These are phyloP conservation scores for Syrmaticus mikado DNA, from an alignment of 2,113 vertebrate genomes.

Conservation along the genomic window DNA sequence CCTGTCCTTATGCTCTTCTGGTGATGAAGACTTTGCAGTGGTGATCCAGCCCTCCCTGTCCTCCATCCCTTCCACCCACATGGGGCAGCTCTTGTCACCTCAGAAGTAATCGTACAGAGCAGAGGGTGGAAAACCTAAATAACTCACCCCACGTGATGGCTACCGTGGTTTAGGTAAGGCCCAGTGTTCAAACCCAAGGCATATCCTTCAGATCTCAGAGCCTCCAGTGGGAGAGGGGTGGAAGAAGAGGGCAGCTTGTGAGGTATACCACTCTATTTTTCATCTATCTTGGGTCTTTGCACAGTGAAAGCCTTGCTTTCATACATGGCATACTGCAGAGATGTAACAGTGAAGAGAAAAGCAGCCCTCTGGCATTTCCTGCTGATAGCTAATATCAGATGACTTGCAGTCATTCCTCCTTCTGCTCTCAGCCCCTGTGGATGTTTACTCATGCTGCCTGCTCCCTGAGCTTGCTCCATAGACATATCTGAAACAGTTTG, in stretches of 20 bases:
- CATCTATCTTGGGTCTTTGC: not conserved
- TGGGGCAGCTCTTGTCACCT: not conserved
- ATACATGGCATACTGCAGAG: not conserved
- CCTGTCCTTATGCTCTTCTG: not conserved
- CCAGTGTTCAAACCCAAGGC: not conserved
- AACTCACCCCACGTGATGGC: accelerated
- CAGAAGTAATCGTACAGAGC: not conserved
- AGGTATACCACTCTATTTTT: not conserved
- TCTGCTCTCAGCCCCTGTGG: not conserved
- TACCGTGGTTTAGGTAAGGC: not conserved
- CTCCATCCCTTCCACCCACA: not conserved
- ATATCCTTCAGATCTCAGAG: not conserved
- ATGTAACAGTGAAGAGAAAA: not conserved
- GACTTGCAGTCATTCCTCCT: not conserved
- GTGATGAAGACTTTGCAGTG: not conserved
- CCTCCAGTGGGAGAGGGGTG: not conserved
- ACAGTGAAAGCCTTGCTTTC: not conserved
- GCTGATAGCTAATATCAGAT: not conserved
- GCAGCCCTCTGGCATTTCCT: not conserved
- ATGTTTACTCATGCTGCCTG: not conserved
- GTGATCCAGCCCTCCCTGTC: not conserved
- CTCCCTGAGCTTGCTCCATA: not conserved
- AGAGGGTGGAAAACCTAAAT: not conserved
- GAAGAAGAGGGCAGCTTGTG: not conserved
- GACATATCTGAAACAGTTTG: not conserved